Conservation (phyloP, 1,140 invertebrate genomes). For the Pseudoatta argentina region DNA sequence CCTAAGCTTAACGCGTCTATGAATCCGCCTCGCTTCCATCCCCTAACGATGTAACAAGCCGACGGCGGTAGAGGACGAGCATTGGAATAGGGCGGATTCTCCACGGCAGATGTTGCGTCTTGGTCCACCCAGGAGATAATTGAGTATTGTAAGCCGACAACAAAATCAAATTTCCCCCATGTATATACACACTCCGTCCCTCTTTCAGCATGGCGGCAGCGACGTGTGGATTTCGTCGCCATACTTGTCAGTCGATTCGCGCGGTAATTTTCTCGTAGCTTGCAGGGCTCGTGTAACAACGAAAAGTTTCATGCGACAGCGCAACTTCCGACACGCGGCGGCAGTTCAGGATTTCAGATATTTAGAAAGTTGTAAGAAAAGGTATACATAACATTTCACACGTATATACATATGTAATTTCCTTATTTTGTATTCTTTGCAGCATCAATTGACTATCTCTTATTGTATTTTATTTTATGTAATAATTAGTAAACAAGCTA, state of each 20-base stretch:
- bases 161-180: slow-evolving; percentile 80
- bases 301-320: slow-evolving; percentile 31
- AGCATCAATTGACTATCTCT: neutral
- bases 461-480: neutral
- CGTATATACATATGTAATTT: neutral
- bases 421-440: neutral
- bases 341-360: neutral
- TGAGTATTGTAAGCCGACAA: slow-evolving; percentile 83
- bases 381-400: slow-evolving; percentile 8
- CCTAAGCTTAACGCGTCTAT: slow-evolving; percentile 56
- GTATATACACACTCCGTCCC: slow-evolving; percentile 61
- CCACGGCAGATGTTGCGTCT: slow-evolving; percentile 75
- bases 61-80: slow-evolving; percentile 57
- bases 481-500: neutral
- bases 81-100: slow-evolving; percentile 52
- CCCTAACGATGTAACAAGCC: slow-evolving; percentile 72
- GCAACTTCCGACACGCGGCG: slow-evolving; percentile 40
- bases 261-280: slow-evolving; percentile 9
- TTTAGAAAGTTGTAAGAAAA: neutral
- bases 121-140: slow-evolving; percentile 75
- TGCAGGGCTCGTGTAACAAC: slow-evolving; percentile 1
- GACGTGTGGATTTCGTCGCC: slow-evolving; percentile 23
- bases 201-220: slow-evolving; percentile 14
- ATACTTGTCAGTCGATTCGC: neutral
- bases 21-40: slow-evolving; percentile 66